Conservation (phyloP, 2,888 invertebrate species). For the Saturnia pavonia region DNA sequence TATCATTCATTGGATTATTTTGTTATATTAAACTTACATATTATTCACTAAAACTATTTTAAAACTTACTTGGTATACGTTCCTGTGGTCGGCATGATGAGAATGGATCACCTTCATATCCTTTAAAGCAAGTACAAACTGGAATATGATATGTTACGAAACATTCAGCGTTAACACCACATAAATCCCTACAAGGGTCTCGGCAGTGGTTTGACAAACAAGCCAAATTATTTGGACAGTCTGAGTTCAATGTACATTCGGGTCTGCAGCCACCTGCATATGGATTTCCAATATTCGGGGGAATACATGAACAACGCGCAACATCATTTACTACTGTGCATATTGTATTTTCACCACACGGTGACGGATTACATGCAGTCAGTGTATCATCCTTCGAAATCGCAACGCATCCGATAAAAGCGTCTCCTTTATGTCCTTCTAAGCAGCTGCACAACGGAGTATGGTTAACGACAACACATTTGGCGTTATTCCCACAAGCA, state of each 20-base stretch:
- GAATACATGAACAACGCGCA: constrained; percentile 91
- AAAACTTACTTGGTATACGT: constrained; percentile 79
- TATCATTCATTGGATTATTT: too few species aligned
- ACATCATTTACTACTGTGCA: constrained; percentile 86
- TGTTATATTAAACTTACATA: too few species aligned
- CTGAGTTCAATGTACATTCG: constrained; percentile 91
- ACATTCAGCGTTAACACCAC: constrained; percentile 92
- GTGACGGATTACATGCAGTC: constrained; percentile 89
- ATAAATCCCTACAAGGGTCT: constrained; percentile 92
- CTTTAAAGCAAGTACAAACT: constrained; percentile 88
- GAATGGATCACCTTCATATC: constrained; percentile 92
- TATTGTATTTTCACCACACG: constrained; percentile 92
- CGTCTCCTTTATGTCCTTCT: constrained; percentile 90
- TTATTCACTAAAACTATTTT: too few species aligned
- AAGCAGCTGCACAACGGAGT: constrained; percentile 91
- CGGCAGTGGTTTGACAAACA: constrained; percentile 93
- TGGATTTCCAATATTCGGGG: constrained; percentile 93
- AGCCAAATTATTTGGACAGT: constrained; percentile 88
- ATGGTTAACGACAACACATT: constrained; percentile 89
- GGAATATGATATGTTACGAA: constrained; percentile 91
- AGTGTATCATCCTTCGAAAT: constrained; percentile 64
- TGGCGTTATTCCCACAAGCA: constrained; percentile 90
- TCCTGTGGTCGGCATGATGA: constrained; percentile 85
- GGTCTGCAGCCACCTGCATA: constrained; percentile 92
- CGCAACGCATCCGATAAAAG: constrained; percentile 89